Evolutionary conservation across 2,113 vertebrate genomes (phyloP).

Genomic region (Anseranas semipalmata): DNA sequence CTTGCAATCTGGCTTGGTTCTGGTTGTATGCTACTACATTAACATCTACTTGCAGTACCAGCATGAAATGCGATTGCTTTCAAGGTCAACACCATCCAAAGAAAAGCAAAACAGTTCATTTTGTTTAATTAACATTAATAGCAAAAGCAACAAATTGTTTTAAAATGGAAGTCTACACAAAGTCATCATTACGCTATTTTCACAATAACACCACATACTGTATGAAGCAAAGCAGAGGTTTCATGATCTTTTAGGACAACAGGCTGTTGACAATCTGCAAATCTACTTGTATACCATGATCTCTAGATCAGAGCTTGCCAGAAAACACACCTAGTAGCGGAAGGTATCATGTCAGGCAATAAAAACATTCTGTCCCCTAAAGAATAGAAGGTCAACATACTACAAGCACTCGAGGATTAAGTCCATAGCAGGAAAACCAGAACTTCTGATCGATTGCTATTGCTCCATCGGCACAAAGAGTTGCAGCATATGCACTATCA

Average conservation of each 20-base stretch:
- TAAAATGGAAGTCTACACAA: background rate
- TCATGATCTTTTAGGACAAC: background rate
- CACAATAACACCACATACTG: background rate
- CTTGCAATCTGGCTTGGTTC: background rate
- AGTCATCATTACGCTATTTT: background rate
- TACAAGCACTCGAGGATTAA: background rate
- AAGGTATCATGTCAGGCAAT: background rate
- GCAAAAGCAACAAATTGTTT: background rate
- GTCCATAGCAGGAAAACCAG: background rate
- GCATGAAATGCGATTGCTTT: background rate
- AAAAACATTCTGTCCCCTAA: background rate
- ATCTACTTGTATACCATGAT: background rate
- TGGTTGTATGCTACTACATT: background rate
- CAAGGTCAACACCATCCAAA: background rate
- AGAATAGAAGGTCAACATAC: background rate
- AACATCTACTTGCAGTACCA: background rate
- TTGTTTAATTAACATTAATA: background rate
- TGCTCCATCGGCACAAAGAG: slow-evolving; percentile 21
- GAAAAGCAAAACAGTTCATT: background rate
- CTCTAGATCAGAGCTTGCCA: background rate
- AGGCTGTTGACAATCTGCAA: background rate
- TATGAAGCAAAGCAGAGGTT: background rate
- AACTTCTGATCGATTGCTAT: slow-evolving; percentile 30
- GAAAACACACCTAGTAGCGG: background rate
- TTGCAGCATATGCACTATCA: background rate